Percentiles rank a stretch among this genome's conserved stretches.
Conservation (phyloP, 2,113 vertebrate species). For the Amphiprion percula region DNA sequence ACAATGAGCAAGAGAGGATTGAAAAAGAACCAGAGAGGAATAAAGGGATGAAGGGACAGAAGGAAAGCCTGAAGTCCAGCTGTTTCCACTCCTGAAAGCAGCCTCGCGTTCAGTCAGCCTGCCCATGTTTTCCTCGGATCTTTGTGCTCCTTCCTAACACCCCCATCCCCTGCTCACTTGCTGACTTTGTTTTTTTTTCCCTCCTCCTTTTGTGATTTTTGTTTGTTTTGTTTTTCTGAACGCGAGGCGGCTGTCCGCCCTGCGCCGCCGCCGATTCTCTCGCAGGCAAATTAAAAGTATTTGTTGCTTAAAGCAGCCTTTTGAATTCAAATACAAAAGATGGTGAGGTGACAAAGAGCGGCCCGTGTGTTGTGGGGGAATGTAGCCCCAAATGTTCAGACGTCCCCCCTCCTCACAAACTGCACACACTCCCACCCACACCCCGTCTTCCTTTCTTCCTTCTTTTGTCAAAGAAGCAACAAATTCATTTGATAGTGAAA, state of each 20-base stretch:
- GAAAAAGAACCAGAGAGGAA: constrained; percentile 34
- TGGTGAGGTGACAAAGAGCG: constrained; percentile 62
- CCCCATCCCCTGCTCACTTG: background rate
- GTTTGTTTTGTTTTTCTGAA: constrained; percentile 16
- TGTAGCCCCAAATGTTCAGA: constrained; percentile 59
- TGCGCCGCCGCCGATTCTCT: background rate
- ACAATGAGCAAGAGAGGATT: constrained; percentile 23
- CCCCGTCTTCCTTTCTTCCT: constrained; percentile 32
- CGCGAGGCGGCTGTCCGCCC: background rate
- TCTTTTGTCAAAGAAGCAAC: constrained; percentile 59
- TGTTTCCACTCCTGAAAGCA: constrained; percentile 46
- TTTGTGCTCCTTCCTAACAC: no score
- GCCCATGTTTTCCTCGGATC: background rate
- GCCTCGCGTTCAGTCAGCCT: background rate
- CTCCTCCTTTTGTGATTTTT: background rate
- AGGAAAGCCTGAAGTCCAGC: constrained; percentile 43
- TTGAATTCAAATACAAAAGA: constrained; percentile 81
- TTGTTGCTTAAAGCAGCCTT: constrained; percentile 74
- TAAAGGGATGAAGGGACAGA: constrained; percentile 44
- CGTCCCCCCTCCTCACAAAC: constrained; percentile 38
- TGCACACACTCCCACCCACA: constrained; percentile 15
- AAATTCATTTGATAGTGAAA: constrained; percentile 67
- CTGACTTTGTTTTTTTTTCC: constrained; percentile 14
- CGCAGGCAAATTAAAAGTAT: constrained; percentile 73
- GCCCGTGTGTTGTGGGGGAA: constrained; percentile 29